Percentiles rank a stretch among this genome's conserved stretches.
Conservation (phyloP, 2,888 invertebrate species). For the Isoperla grammatica region DNA sequence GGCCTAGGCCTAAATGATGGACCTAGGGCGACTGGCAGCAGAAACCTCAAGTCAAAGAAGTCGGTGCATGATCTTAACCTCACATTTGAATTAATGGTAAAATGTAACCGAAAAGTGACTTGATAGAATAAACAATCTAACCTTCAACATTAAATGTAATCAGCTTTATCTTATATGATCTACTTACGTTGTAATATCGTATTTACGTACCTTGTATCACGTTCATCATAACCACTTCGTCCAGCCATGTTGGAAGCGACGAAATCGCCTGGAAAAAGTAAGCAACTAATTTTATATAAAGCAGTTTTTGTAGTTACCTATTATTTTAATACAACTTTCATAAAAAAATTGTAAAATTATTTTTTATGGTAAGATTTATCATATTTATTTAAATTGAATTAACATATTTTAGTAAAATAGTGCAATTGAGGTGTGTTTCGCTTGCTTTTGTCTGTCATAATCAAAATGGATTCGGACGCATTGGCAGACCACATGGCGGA, state of each 20-base stretch:
- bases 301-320: not conserved
- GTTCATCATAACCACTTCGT: constrained; percentile 71
- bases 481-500: constrained; percentile 4
- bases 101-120: not conserved
- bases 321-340: not conserved
- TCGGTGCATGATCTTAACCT: constrained; percentile 4
- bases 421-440: not conserved
- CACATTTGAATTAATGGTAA: not conserved
- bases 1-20: too few relatives aligned
- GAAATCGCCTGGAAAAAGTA: constrained; percentile 26
- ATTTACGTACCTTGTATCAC: constrained; percentile 67
- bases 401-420: too few relatives aligned
- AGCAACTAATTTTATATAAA: not conserved
- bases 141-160: too few relatives aligned
- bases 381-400: not conserved
- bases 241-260: constrained; percentile 77
- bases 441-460: not conserved
- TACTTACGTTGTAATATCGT: constrained; percentile 19
- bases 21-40: too few relatives aligned
- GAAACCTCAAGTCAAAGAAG: too few relatives aligned
- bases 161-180: too few relatives aligned
- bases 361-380: not conserved
- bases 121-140: too few relatives aligned
- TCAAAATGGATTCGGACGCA: constrained; percentile 10
- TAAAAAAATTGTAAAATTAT: not conserved